These are phyloP conservation scores for Nephrotoma flavescens DNA, from an alignment of 2,888 invertebrate genomes.

Conservation along the genomic window DNA sequence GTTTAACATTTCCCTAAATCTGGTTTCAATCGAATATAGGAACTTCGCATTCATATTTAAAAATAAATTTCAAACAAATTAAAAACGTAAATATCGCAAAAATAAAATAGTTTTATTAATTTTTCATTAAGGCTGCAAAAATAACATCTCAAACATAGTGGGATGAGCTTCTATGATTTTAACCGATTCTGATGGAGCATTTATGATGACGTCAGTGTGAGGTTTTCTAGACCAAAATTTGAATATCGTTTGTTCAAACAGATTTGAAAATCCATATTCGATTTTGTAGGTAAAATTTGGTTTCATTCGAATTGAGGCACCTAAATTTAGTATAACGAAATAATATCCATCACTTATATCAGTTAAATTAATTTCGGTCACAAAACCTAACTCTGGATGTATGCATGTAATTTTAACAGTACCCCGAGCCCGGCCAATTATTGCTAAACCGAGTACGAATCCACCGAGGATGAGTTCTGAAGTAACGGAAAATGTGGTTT, in stretches of 20 bases:
- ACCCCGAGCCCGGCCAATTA: no score
- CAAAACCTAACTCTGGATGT: not conserved
- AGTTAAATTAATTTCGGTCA: not conserved
- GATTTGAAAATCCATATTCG: no score
- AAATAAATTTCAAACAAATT: no score
- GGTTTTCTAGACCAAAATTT: not conserved
- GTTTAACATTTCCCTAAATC: no score
- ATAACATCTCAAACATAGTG: not conserved
- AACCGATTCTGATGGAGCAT: not conserved
- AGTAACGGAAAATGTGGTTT: no score
- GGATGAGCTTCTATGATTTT: not conserved
- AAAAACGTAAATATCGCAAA: no score
- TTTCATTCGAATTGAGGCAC: not conserved
- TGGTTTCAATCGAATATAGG: no score
- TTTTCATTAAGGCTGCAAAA: not conserved
- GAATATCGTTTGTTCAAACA: not conserved
- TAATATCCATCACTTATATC: rapidly evolving
- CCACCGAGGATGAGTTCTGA: not conserved
- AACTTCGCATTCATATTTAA: no score
- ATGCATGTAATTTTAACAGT: not conserved
- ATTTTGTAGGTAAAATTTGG: not conserved
- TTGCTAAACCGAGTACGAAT: not conserved
- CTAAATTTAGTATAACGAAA: not conserved
- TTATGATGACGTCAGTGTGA: not conserved
- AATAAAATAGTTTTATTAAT: no score